Evolutionary conservation across 2,888 invertebrate species (phyloP), one percentile per base, ranked within the genome.

Genomic region (Periphyllus acericola): DNA sequence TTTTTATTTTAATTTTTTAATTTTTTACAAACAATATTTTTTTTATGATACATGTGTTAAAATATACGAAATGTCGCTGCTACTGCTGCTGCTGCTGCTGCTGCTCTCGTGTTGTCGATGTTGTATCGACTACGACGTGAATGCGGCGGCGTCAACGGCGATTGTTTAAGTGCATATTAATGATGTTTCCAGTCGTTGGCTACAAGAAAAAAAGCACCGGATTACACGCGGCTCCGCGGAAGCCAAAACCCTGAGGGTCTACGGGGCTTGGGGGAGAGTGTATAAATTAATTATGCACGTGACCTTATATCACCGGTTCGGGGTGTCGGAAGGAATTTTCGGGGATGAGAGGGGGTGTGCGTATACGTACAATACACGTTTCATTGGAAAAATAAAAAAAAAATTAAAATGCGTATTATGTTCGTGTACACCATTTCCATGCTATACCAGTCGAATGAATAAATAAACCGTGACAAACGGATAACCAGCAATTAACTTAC

Each of bases 111-210:
- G 11, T 46, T 46, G 46, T 60, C 19, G 14, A 17, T 60, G 60
- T 60, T 60, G 5, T 3, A 14, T 34, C 36, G 55, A 25, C 29
- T 9, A 75, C 32, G 17, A 36, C 32, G n/a, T 52, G 46, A 17
- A n/a, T 29, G 32, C 40, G 11, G 40, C 19, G 21, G 5, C 19
- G 5, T 25, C n/a, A 40, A 81, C 32, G 40, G 29, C 8, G 36
- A 25, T n/a, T 36, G 19, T 75, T n/a, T 1, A 32, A 0, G 25
- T 75, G 25, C 19, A 21, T 71, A 79, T 90, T 90, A 95, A 93
- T 95, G 95, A 92, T 96, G 96, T 93, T 95, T 96, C 96, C 96
- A 96, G 93, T 94, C 96, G 93, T 96, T 96, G 91, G 96, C 96
- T 95, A 93, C 6, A 25, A 25, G 21, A 25, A 72, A 78, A 84